These are phyloP conservation scores for Psilopsiagon aymara DNA, from an alignment of 2,113 vertebrate genomes.

Conservation along the genomic window DNA sequence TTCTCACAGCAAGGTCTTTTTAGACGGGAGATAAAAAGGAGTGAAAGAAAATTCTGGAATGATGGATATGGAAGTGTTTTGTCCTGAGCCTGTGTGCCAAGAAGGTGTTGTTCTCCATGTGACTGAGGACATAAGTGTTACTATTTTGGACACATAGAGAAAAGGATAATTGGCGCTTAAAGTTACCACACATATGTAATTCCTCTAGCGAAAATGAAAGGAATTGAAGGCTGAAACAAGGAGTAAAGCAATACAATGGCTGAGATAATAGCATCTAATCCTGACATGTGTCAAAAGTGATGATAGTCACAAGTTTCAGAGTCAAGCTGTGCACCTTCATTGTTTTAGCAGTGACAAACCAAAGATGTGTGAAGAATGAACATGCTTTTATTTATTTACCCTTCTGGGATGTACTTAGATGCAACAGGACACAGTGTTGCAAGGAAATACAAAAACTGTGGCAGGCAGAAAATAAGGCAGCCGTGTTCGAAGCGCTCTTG, in stretches of 20 bases:
- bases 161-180: not conserved
- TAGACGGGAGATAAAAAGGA: not conserved
- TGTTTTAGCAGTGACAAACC: not conserved
- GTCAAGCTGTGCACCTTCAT: not conserved
- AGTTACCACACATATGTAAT: not conserved
- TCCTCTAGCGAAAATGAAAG: not conserved
- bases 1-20: conserved; percentile 1
- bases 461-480: not conserved
- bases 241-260: not conserved
- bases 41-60: not conserved
- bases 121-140: not conserved
- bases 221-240: not conserved
- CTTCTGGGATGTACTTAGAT: not conserved
- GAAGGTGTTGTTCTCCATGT: not conserved
- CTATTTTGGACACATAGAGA: not conserved
- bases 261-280: not conserved
- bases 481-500: not conserved
- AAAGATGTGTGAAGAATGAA: not conserved
- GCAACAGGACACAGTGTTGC: not conserved
- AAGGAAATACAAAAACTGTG: not conserved
- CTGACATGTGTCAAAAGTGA: not conserved
- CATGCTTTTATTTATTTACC: not conserved
- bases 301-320: not conserved
- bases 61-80: not conserved
- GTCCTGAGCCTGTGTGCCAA: not conserved